These are phyloP conservation scores for Oxystoma pomonae DNA, from an alignment of 2,888 invertebrate genomes.

Conservation along the genomic window DNA sequence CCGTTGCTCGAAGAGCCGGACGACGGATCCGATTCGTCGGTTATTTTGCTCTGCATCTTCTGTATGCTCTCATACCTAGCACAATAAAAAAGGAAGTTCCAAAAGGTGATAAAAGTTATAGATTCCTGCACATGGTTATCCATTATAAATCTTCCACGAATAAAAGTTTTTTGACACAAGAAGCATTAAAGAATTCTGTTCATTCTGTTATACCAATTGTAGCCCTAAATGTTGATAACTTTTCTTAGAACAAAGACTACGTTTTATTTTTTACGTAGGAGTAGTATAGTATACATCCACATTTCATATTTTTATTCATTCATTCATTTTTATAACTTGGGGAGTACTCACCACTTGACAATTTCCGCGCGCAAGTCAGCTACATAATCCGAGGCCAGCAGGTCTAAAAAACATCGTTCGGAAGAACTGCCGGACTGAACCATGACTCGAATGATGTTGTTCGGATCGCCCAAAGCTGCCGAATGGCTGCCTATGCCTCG, in stretches of 20 bases:
- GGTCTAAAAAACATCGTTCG: slow-evolving; percentile 76
- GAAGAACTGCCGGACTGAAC: slow-evolving; percentile 87
- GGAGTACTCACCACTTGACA: slow-evolving; percentile 66
- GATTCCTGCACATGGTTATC: too few relatives aligned
- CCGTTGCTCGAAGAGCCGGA: slow-evolving; percentile 21
- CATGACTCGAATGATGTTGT: slow-evolving; percentile 69
- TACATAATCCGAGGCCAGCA: slow-evolving; percentile 76
- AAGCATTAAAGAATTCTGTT: too few relatives aligned
- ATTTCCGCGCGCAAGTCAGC: slow-evolving; percentile 92
- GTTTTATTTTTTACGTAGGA: too few relatives aligned
- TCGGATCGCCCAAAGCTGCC: slow-evolving; percentile 57
- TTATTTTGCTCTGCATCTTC: slow-evolving; percentile 16
- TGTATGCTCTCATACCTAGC: slow-evolving; percentile 20
- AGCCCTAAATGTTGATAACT: too few relatives aligned
- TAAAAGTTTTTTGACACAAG: too few relatives aligned
- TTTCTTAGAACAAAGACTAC: too few relatives aligned
- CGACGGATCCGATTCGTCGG: slow-evolving; percentile 12
- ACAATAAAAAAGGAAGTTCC: too few relatives aligned
- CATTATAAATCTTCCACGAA: too few relatives aligned
- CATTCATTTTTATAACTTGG: slow-evolving; percentile 54
- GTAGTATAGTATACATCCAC: too few relatives aligned
- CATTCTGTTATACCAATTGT: too few relatives aligned
- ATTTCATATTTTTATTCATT: neutral
- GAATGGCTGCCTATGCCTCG: slow-evolving; percentile 76
- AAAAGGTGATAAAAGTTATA: too few relatives aligned